phyloP scores from a whole-genome alignment of 2,888 invertebrate genomes.

The Eupithecia abbreviata region DNA sequence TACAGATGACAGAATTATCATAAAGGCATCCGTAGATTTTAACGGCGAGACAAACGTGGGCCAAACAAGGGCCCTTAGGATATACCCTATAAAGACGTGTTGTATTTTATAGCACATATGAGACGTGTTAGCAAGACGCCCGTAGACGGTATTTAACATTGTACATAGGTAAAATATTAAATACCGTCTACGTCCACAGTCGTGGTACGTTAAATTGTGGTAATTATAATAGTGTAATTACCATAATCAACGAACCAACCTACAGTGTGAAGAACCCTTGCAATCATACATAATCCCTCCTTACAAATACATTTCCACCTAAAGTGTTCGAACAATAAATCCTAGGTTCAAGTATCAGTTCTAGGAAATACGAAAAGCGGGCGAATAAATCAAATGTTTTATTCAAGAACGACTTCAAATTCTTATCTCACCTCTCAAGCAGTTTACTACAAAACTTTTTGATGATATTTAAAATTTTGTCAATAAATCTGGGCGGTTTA shows the following conservation, averaged over 20 bases:
- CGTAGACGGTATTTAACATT: neutral
- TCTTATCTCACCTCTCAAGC: constrained; percentile 44
- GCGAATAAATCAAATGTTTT: constrained; percentile 46
- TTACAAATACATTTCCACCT: constrained; percentile 32
- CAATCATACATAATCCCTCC: constrained; percentile 11
- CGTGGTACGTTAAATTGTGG: no score
- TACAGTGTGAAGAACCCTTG: neutral
- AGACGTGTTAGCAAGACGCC: neutral
- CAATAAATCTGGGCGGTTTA: constrained; percentile 39
- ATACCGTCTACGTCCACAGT: no score
- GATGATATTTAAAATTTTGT: constrained; percentile 38
- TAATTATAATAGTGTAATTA: no score
- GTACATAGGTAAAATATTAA: no score
- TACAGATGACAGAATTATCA: no score
- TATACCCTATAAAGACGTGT: neutral
- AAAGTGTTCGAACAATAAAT: constrained; percentile 41
- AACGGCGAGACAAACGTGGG: no score
- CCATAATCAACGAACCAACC: no score
- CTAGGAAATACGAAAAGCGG: constrained; percentile 36
- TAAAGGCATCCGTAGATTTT: no score
- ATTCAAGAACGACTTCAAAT: constrained; percentile 43
- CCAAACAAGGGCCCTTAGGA: neutral
- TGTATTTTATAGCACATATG: neutral
- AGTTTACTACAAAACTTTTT: constrained; percentile 42
- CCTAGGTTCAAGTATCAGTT: constrained; percentile 44